Base-by-base conservation (phyloP, 2,797 vertebrate genomes). In the Carapus acus region DNA sequence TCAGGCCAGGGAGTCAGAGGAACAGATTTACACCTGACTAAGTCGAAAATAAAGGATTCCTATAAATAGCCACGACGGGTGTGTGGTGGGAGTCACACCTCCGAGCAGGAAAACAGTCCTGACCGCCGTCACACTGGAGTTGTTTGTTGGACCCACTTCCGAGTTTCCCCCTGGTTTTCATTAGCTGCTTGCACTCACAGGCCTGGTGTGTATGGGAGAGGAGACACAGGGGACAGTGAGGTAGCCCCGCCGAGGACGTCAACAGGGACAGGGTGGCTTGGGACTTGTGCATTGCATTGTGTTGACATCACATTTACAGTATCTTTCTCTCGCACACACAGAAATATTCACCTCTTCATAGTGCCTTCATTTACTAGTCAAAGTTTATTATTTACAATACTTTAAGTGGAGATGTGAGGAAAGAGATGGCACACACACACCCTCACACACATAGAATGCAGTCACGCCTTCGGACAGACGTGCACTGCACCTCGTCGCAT, bases 281-380 rank as follows among this genome's bases (percentile, higher is more conserved):
- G 71, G 67, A 71, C 23, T 16, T 15, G 44, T 1, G 24, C n/a
- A n/a, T 67, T 7, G 17, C 42, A 21, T 23, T 19, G 51, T 15
- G n/a, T n/a, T 40, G 17, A 40, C 6, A 40, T 8, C n/a, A n/a
- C n/a, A n/a, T n/a, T n/a, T n/a, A n/a, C n/a, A n/a, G n/a, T n/a
- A n/a, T n/a, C n/a, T n/a, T n/a, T n/a, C n/a, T n/a, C n/a, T n/a
- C n/a, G n/a, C n/a, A n/a, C n/a, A n/a, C n/a, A n/a, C n/a, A n/a
- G n/a, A n/a, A n/a, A n/a, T n/a, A n/a, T n/a, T n/a, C n/a, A n/a
- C 1, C 36, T 8, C 9, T 20, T 77, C 41, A 64, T 7, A 63
- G 19, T 42, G 61, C 34, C 59, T 74, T 83, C 78, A 76, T 76
- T 80, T 59, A 58, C 68, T 61, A 49, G 12, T 53, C n/a, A 49